phyloP scores from a whole-genome alignment of 2,113 vertebrate genomes.

The Passer domesticus region DNA sequence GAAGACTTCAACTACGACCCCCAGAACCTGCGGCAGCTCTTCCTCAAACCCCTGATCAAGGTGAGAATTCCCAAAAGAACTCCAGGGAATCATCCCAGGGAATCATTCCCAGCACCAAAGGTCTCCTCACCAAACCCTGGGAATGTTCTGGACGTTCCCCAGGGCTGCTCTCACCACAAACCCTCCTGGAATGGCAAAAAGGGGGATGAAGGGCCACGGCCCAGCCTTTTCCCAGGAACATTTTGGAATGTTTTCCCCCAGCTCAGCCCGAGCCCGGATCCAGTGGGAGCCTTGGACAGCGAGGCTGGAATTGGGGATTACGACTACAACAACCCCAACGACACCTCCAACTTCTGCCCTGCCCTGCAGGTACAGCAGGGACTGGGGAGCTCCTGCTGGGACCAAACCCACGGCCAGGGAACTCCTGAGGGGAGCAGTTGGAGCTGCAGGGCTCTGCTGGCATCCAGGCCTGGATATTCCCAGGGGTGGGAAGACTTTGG shows the following conservation, averaged over 20 bases:
- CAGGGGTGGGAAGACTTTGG: not conserved
- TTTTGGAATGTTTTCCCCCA: not conserved
- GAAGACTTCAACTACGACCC: constrained; percentile 87
- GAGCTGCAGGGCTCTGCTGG: not conserved
- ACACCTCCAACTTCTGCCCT: constrained; percentile 92
- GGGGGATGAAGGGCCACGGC: not conserved
- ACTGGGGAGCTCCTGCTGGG: not conserved
- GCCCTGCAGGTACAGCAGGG: constrained; percentile 65
- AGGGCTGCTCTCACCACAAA: too few relatives aligned
- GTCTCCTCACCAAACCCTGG: not conserved
- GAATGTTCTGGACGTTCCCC: not conserved
- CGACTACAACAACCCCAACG: constrained; percentile 90
- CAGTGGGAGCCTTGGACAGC: constrained; percentile 57
- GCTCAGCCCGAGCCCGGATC: constrained; percentile 65
- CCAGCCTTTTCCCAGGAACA: not conserved
- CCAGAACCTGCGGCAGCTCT: constrained; percentile 78
- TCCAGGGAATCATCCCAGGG: not conserved
- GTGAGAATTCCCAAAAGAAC: constrained; percentile 67
- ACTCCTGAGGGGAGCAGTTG: not conserved
- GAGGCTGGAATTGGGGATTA: constrained; percentile 86
- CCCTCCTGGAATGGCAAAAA: too few relatives aligned
- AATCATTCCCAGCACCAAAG: not conserved
- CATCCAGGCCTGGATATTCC: not conserved
- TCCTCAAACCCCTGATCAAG: constrained; percentile 82
- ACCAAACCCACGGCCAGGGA: not conserved